Base-by-base conservation (phyloP, 2,888 invertebrate species). In the Epistrophe grossulariae region DNA sequence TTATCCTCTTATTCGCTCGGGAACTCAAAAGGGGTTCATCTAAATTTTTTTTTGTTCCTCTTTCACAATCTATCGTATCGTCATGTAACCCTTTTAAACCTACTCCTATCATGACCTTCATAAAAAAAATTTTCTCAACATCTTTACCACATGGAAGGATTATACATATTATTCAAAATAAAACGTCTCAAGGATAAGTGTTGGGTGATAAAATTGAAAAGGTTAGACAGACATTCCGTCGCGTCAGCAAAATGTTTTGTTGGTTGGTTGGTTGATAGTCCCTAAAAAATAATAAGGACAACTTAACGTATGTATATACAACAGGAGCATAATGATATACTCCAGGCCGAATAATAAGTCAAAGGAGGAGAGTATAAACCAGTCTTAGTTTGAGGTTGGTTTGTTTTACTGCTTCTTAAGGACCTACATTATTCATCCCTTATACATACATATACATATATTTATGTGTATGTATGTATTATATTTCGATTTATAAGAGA, bases 181-280 rank as follows among this genome's bases (percentile, higher is more conserved):
- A 71, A 55, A 60, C 35, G 84, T 84, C 84, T 84, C 84, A 84
- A 84, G 84, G 84, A 79, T 84, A 73, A 71, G 48, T 55, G 60
- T 40, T 57, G 64, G 64, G 24, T 52, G 35, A 79, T 73, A 55
- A 74, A 83, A 28, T 70, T 70, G 59, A 50, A 79, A 79, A 84
- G 84, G 79, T 84, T 84, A 84, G 74, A 43, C 70, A 79, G 84
- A 71, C 79, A 84, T 79, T 74, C 43, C 19, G 74, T 38, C 70
- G 79, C 57, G 74, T 60, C 83, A 79, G 60, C 70, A 68, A 62
- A 70, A 70, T 57, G 60, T 48, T 62, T 79, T 70, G 62, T 64
- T n/a, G 6, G n/a, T 48, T 45, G 73, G 68, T 68, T 48, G 38
- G 62, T 19, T 38, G 19, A 13, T 24, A 71, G 52, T 28, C 68